These are phyloP conservation scores for Archilochus colubris DNA, from an alignment of 2,113 vertebrate genomes.

Conservation along the genomic window DNA sequence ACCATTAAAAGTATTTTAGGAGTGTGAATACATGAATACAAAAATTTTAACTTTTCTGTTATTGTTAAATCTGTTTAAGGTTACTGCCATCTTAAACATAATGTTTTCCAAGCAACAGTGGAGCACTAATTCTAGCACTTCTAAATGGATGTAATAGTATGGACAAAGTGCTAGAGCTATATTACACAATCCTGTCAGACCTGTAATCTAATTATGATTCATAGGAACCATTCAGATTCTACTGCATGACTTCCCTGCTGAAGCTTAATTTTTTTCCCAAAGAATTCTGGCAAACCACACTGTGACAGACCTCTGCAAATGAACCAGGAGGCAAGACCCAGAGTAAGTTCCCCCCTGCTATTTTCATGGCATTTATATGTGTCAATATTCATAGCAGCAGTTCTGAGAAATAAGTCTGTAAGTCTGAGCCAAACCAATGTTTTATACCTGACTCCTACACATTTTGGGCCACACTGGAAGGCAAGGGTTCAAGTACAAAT, in stretches of 20 bases:
- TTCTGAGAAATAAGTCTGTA: not conserved
- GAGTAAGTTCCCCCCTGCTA: not conserved
- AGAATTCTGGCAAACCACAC: not conserved
- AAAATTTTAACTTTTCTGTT: not conserved
- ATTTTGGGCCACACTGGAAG: not conserved
- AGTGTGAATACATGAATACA: not conserved
- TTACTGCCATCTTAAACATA: not conserved
- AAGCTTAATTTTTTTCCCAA: not conserved
- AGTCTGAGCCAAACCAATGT: not conserved
- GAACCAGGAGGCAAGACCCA: not conserved
- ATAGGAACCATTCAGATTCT: not conserved
- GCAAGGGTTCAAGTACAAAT: not conserved
- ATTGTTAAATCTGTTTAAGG: not conserved
- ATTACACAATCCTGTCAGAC: not conserved
- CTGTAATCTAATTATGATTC: not conserved
- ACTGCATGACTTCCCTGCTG: not conserved
- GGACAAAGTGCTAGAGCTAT: not conserved
- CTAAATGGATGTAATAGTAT: not conserved
- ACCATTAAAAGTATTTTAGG: not conserved
- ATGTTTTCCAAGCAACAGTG: not conserved
- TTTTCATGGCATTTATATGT: conserved; percentile 3
- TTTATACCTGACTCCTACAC: not conserved
- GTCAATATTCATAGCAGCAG: not conserved
- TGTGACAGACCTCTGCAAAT: not conserved
- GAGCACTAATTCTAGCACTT: not conserved